phyloP scores from a whole-genome alignment of 2,113 vertebrate genomes.

The Opisthocomus hoazin region DNA sequence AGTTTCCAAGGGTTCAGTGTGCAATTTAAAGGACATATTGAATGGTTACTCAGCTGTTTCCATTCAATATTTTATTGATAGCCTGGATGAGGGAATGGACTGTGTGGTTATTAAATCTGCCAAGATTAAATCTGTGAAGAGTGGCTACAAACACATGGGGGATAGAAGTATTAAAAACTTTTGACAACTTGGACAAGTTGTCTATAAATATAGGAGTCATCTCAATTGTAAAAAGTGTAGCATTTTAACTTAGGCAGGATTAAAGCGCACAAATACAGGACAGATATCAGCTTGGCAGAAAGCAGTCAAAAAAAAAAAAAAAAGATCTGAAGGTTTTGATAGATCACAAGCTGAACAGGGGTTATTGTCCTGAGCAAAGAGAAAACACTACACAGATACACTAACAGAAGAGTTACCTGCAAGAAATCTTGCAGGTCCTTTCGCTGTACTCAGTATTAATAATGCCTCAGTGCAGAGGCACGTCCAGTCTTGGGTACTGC shows the following conservation, averaged over 20 bases:
- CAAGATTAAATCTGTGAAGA: constrained; percentile 42
- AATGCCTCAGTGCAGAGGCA: background rate
- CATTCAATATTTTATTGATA: constrained; percentile 60
- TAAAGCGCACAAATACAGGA: background rate
- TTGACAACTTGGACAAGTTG: constrained; percentile 33
- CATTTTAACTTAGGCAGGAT: background rate
- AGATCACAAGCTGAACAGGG: background rate
- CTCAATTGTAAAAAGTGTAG: background rate
- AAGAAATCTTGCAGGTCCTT: background rate
- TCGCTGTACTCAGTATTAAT: background rate
- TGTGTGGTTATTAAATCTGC: constrained; percentile 56
- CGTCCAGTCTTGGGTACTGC: background rate
- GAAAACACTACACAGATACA: background rate
- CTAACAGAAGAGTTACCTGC: background rate
- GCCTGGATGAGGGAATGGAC: constrained; percentile 13
- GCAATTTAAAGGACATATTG: constrained; percentile 24
- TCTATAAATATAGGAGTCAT: constrained; percentile 15
- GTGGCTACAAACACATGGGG: background rate
- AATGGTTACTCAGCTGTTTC: constrained; percentile 28
- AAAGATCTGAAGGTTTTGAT: background rate
- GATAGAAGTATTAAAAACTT: constrained; percentile 29
- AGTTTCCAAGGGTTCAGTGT: background rate
- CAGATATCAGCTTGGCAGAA: background rate
- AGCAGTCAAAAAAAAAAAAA: background rate
- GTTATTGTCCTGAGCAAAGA: background rate